Evolutionary conservation across 2,113 vertebrate species (phyloP).

Genomic region (Bambusicola thoracicus): DNA sequence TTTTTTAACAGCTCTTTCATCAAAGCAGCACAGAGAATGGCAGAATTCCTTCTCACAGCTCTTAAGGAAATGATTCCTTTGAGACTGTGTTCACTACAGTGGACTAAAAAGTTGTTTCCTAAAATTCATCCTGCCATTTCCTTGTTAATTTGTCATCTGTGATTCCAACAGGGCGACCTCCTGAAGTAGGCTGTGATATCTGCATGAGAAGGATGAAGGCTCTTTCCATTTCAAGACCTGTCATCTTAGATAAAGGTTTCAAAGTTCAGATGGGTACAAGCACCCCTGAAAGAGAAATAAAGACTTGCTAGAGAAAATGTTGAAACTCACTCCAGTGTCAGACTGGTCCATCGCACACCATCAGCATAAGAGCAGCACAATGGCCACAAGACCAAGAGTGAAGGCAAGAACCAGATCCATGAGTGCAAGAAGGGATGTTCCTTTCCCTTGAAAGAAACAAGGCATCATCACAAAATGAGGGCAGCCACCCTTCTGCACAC

Average conservation of each 20-base stretch:
- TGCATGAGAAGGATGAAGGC: neutral
- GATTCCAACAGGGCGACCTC: neutral
- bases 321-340: neutral
- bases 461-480: rapidly evolving
- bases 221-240: neutral
- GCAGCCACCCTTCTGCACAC: neutral
- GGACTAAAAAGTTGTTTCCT: neutral
- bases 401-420: neutral
- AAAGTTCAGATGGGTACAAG: neutral
- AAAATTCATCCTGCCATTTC: neutral
- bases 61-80: rapidly evolving
- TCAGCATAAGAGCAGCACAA: neutral
- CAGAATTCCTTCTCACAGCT: neutral
- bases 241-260: neutral
- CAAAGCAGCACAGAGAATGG: neutral
- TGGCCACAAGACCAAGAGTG: neutral
- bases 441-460: rapidly evolving
- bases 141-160: neutral
- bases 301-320: neutral
- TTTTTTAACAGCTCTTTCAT: neutral
- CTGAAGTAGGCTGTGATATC: neutral
- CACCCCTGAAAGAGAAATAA: neutral
- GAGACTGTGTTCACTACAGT: neutral
- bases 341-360: neutral
- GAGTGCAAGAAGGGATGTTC: neutral